These are phyloP conservation scores for Scomber scombrus DNA, from an alignment of 2,113 vertebrate genomes.

Conservation along the genomic window DNA sequence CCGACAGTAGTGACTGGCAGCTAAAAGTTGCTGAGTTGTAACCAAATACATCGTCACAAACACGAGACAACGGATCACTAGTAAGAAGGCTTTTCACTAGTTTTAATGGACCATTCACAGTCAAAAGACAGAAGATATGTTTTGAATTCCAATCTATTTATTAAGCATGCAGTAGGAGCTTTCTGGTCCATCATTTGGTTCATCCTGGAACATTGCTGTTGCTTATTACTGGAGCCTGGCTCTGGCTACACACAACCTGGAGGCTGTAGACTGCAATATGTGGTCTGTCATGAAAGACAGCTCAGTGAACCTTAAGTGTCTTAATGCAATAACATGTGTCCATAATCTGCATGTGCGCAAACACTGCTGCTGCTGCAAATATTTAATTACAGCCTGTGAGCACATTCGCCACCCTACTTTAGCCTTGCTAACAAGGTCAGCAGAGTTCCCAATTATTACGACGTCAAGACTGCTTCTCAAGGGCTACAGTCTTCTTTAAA, in stretches of 20 bases:
- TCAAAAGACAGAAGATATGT: neutral
- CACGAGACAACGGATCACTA: neutral
- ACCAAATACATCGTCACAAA: neutral
- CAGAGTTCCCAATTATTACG: constrained; percentile 72
- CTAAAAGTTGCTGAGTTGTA: constrained; percentile 19
- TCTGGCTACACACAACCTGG: neutral
- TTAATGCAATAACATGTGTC: constrained; percentile 37
- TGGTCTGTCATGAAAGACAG: neutral
- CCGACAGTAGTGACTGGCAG: constrained; percentile 27
- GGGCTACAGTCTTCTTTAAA: constrained; percentile 51
- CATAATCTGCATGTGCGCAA: constrained; percentile 19
- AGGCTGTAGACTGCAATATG: constrained; percentile 11
- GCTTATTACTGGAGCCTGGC: neutral
- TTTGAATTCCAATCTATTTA: neutral
- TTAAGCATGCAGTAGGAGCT: neutral
- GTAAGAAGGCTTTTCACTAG: neutral
- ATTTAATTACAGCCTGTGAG: constrained; percentile 65
- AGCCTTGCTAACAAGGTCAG: constrained; percentile 69
- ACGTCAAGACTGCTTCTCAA: constrained; percentile 64
- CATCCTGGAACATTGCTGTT: neutral
- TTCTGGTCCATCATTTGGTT: no score
- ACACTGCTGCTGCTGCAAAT: constrained; percentile 45
- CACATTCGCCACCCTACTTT: constrained; percentile 57
- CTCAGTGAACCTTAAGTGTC: constrained; percentile 1
- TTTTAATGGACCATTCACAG: neutral